Base-by-base conservation (phyloP, 2,113 vertebrate genomes). In the Maccullochella peelii region DNA sequence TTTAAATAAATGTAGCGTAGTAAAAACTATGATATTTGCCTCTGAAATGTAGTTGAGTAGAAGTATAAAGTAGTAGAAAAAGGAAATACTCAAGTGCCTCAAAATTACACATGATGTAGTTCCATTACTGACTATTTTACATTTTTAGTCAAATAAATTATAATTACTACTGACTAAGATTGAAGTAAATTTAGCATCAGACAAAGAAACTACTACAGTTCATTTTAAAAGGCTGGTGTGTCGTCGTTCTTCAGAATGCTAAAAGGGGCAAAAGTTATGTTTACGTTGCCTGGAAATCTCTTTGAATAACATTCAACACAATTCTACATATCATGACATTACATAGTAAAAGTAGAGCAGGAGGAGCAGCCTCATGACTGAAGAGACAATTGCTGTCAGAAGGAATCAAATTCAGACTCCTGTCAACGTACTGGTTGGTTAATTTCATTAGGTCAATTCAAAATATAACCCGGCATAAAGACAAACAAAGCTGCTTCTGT, bases 351-450 rank as follows among this genome's bases (percentile, higher is more conserved):
- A 73, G 36, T 8, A 21, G 27, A 84, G 75, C 44, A 57, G 20
- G 49, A 55, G 40, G 30, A 68, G 42, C 47, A 8, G 47, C 20
- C 70, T 8, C 69, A 18, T 55, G 1, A 70, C 70, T 55, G 59
- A 79, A 67, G 72, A 59, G 42, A 77, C 76, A 75, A 87, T 83
- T 76, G 77, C 79, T 68, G 73, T 86, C 85, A 62, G 25, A 57
- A n/a, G 8, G 44, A 82, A 75, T 86, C 72, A 62, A 38, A 44
- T 61, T 61, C 70, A 38, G 58, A 16, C 79, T 65, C 38, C 40
- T 33, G 30, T 38, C 7, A 15, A 21, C 12, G 0, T 14, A 16
- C 82, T 20, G 63, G 36, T 49, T 71, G 73, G 11, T 71, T 84
- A 10, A 84, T 84, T 86, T 81, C 77, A 84, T 76, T 52, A 80